These are phyloP conservation scores for Sus cebifrons DNA, from an alignment of 2,797 vertebrate genomes.

Conservation along the genomic window DNA sequence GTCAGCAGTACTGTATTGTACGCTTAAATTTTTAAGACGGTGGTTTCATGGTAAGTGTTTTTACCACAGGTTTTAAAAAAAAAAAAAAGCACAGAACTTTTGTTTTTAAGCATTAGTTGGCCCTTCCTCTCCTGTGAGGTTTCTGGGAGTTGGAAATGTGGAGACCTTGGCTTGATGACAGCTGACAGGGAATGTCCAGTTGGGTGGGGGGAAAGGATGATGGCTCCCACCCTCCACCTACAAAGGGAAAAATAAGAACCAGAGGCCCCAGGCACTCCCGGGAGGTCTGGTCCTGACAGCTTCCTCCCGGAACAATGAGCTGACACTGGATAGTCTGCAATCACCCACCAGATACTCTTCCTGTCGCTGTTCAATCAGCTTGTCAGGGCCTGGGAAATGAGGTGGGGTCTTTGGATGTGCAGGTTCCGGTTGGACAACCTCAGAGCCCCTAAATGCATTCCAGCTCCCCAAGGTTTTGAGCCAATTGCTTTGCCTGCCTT, in stretches of 20 bases:
- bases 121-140: neutral
- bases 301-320: slow-evolving; percentile 87
- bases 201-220: slow-evolving; percentile 35
- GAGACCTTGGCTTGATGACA: neutral
- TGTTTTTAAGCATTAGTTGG: neutral
- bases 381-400: slow-evolving; percentile 83
- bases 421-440: slow-evolving; percentile 81
- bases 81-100: neutral
- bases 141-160: neutral
- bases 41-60: neutral
- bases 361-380: slow-evolving; percentile 82
- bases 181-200: slow-evolving; percentile 56
- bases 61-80: neutral
- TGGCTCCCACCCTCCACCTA: slow-evolving; percentile 51
- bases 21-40: neutral
- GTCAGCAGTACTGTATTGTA: neutral
- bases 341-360: slow-evolving; percentile 85
- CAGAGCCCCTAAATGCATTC: slow-evolving; percentile 84
- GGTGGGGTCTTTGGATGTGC: slow-evolving; percentile 46
- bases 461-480: slow-evolving; percentile 74
- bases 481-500: slow-evolving; percentile 46
- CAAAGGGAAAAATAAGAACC: slow-evolving; percentile 85
- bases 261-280: slow-evolving; percentile 83
- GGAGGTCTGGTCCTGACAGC: slow-evolving; percentile 90
- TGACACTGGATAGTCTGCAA: slow-evolving; percentile 88